Evolutionary conservation across 2,888 invertebrate species (phyloP).

Genomic region (Pheosia gnoma): DNA sequence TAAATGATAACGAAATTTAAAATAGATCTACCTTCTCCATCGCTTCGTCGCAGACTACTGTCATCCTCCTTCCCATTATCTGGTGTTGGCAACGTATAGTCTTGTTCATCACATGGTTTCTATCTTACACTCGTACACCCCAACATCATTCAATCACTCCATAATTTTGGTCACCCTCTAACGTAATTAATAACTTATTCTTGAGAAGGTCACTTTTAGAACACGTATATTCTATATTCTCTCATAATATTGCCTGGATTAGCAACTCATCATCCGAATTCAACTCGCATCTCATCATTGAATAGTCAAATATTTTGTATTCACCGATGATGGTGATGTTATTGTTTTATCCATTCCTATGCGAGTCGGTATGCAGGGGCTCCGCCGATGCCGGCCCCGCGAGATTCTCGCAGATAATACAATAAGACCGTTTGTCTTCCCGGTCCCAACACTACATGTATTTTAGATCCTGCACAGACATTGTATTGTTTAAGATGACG

Average conservation of each 20-base stretch:
- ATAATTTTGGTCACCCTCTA: too few relatives aligned
- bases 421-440: constrained; percentile 33
- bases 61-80: too few relatives aligned
- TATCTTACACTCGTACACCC: too few relatives aligned
- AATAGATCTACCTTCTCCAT: too few relatives aligned
- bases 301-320: constrained; percentile 19
- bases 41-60: too few relatives aligned
- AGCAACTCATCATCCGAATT: constrained; percentile 1
- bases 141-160: too few relatives aligned
- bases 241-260: neutral
- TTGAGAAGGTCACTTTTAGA: neutral
- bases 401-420: constrained; percentile 30
- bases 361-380: constrained; percentile 19
- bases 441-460: constrained; percentile 32
- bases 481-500: too few relatives aligned
- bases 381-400: neutral
- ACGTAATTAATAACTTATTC: too few relatives aligned
- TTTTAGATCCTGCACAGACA: constrained; percentile 22
- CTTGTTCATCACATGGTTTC: too few relatives aligned
- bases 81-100: too few relatives aligned
- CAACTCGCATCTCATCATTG: constrained; percentile 14
- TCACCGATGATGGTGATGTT: constrained; percentile 32
- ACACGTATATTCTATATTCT: neutral
- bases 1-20: too few relatives aligned
- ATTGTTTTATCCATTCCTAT: constrained; percentile 29